Evolutionary conservation across 64 coral and sea anemone genomes (phyloP).

Genomic region (Platygyra sinensis): DNA sequence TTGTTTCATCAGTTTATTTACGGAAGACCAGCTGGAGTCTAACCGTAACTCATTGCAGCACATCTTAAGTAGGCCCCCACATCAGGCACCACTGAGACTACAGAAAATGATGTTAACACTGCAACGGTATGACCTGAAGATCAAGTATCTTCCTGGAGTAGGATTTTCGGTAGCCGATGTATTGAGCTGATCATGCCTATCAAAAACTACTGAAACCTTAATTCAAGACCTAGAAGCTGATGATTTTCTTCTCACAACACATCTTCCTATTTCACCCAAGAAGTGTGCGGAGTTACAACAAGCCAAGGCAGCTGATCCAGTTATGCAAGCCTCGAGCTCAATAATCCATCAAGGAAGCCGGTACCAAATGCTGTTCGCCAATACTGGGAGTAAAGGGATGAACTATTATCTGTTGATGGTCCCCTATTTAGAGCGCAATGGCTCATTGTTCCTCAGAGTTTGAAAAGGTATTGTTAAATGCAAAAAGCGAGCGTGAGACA

Average conservation of each 20-base stretch:
- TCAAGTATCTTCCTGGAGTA: slow-evolving; percentile 6
- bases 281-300: slow-evolving; percentile 70
- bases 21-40: slow-evolving; percentile 1
- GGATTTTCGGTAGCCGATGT: slow-evolving; percentile 10
- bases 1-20: slow-evolving; percentile 56
- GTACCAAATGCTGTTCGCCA: too few relatives aligned
- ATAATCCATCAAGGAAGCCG: slow-evolving; percentile 52
- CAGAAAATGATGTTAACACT: slow-evolving; percentile 34
- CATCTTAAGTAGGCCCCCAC: slow-evolving; percentile 38
- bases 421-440: too few relatives aligned
- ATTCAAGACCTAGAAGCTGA: slow-evolving; percentile 68
- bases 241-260: slow-evolving; percentile 60
- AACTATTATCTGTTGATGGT: too few relatives aligned
- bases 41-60: slow-evolving; percentile 38
- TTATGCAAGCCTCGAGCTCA: slow-evolving; percentile 37
- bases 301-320: slow-evolving; percentile 44
- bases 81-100: slow-evolving; percentile 32
- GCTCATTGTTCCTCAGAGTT: too few relatives aligned
- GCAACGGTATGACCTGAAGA: slow-evolving; percentile 20
- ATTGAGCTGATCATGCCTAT: slow-evolving; percentile 27
- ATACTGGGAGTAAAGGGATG: too few relatives aligned
- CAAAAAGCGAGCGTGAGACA: too few relatives aligned
- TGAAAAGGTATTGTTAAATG: too few relatives aligned
- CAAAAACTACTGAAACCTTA: slow-evolving; percentile 57
- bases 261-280: slow-evolving; percentile 72